Percentiles rank a stretch among this genome's conserved stretches.
Conservation (phyloP, 2,113 vertebrate genomes). For the Cisticola juncidis region DNA sequence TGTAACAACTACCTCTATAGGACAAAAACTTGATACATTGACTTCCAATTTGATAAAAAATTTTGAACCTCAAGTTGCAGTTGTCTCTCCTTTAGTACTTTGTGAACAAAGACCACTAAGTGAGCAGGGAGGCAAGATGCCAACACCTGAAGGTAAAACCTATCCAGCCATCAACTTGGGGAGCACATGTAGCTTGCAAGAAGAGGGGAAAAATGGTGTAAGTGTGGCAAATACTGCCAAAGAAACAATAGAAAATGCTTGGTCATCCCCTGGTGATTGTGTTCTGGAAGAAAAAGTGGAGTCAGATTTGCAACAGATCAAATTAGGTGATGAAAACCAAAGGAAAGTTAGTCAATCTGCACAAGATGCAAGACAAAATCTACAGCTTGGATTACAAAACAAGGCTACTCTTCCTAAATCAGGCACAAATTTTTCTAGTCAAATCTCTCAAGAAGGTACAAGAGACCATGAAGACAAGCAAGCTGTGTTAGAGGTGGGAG, state of each 20-base stretch:
- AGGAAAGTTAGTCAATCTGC: background rate
- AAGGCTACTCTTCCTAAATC: background rate
- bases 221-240: background rate
- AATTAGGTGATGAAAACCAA: background rate
- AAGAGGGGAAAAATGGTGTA: background rate
- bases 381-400: background rate
- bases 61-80: slow-evolving; percentile 75
- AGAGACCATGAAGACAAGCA: background rate
- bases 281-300: background rate
- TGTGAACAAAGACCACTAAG: slow-evolving; percentile 42
- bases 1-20: background rate
- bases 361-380: background rate
- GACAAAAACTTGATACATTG: slow-evolving; percentile 56
- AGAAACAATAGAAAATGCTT: background rate
- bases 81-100: slow-evolving; percentile 78
- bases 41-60: slow-evolving; percentile 50
- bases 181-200: slow-evolving; percentile 33
- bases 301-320: background rate
- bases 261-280: background rate
- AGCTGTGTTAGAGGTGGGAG: background rate
- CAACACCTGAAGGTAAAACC: background rate
- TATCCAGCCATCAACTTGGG: slow-evolving; percentile 42
- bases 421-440: background rate
- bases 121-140: background rate
- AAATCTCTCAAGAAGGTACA: background rate